A percentile compares a stretch with the other conserved stretches of the same genome.
Evolutionary conservation across 2,888 invertebrate genomes (phyloP).

Genomic region (Heliconius sara): DNA sequence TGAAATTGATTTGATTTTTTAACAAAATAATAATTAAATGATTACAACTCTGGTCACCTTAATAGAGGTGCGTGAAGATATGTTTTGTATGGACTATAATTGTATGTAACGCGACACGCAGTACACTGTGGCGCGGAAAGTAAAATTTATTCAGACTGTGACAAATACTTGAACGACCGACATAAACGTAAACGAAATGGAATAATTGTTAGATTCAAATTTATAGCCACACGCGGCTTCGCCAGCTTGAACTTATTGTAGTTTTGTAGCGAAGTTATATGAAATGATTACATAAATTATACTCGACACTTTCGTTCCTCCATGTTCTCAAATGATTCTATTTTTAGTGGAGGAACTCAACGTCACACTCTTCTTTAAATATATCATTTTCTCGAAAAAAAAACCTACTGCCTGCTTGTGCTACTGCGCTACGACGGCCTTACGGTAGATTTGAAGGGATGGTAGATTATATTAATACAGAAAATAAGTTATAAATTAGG

Average conservation of each 20-base stretch:
- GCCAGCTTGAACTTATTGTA: too few relatives aligned
- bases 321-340: too few relatives aligned
- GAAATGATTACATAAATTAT: too few relatives aligned
- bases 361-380: too few relatives aligned
- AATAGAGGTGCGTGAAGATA: slow-evolving; percentile 4
- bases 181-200: neutral
- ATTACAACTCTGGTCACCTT: neutral
- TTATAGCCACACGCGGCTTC: neutral
- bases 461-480: neutral
- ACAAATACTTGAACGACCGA: neutral
- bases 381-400: too few relatives aligned
- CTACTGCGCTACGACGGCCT: too few relatives aligned
- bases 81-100: neutral
- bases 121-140: neutral
- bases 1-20: neutral
- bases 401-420: too few relatives aligned
- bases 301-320: too few relatives aligned
- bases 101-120: neutral
- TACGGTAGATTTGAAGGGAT: too few relatives aligned
- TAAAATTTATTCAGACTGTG: slow-evolving; percentile 20
- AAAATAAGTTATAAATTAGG: neutral
- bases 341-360: too few relatives aligned
- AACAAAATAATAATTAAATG: neutral
- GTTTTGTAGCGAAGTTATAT: too few relatives aligned
- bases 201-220: slow-evolving; percentile 2